Evolutionary conservation across 1,140 invertebrate genomes (phyloP).

Genomic region (Patella vulgata): DNA sequence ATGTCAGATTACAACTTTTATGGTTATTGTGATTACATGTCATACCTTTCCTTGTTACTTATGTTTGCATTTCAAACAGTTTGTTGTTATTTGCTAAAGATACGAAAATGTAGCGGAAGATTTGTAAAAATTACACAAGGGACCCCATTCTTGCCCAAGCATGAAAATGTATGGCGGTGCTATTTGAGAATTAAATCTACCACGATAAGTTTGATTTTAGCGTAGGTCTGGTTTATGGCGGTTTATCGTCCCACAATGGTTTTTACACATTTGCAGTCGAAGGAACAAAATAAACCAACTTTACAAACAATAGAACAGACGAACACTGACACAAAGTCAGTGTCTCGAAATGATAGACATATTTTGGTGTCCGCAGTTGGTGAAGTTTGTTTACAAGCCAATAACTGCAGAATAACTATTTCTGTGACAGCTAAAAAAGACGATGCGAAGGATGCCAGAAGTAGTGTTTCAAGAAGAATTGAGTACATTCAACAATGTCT

Average conservation of each 20-base stretch:
- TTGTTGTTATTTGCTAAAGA: too few species aligned
- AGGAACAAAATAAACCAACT: conserved; percentile 3
- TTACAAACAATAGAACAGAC: conserved; percentile 9
- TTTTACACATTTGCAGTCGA: conserved; percentile 25
- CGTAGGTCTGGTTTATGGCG: too few species aligned
- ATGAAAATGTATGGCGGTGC: conserved; percentile 14
- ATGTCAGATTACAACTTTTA: too few species aligned
- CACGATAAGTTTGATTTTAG: too few species aligned
- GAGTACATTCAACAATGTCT: conserved; percentile 62
- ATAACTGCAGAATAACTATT: conserved; percentile 54
- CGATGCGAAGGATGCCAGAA: conserved; percentile 59
- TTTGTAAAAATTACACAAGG: conserved; percentile 11
- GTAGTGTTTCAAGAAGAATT: conserved; percentile 56
- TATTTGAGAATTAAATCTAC: conserved; percentile 9
- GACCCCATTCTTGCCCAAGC: conserved; percentile 3
- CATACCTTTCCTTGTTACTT: too few species aligned
- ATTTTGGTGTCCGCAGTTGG: conserved; percentile 61
- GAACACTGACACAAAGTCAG: conserved; percentile 10
- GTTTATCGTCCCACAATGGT: conserved; percentile 8
- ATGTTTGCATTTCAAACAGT: too few species aligned
- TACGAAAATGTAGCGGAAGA: neutral
- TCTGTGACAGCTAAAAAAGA: conserved; percentile 50
- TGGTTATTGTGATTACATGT: too few species aligned
- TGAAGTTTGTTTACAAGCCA: conserved; percentile 54
- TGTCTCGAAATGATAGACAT: too few species aligned